Conservation (phyloP, 2,888 invertebrate species). For the Lasioglossum oenotherae region DNA sequence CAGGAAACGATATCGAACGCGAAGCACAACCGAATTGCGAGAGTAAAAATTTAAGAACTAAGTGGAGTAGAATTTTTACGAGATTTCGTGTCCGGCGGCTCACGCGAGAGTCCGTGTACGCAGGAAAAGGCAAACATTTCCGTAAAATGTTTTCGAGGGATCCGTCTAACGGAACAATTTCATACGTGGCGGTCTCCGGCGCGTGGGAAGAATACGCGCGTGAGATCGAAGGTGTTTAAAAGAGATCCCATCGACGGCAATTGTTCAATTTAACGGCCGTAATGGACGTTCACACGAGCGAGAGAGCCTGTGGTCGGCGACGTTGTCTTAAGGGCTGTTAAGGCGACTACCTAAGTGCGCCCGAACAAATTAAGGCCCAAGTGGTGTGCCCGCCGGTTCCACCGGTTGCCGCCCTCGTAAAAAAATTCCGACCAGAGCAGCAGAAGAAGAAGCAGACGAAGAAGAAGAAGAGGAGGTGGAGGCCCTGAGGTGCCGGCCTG, state of each 20-base stretch:
- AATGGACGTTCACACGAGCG: constrained; percentile 68
- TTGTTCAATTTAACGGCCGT: constrained; percentile 79
- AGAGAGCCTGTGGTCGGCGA: constrained; percentile 35
- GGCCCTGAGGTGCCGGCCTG: background rate
- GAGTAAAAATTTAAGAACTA: background rate
- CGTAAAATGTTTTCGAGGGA: constrained; percentile 3
- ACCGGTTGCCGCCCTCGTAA: constrained; percentile 47
- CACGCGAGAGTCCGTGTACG: constrained; percentile 2
- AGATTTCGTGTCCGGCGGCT: background rate
- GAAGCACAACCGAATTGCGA: background rate
- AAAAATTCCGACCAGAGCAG: constrained; percentile 15
- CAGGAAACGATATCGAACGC: too few relatives aligned
- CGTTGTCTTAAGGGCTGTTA: constrained; percentile 72
- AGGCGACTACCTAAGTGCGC: constrained; percentile 62
- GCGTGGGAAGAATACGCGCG: constrained; percentile 75
- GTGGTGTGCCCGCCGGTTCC: constrained; percentile 39
- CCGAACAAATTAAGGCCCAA: constrained; percentile 63
- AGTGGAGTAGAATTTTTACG: background rate
- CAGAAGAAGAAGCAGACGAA: background rate
- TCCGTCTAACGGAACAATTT: constrained; percentile 23
- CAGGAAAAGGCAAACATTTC: constrained; percentile 11
- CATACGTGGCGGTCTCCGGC: constrained; percentile 31
- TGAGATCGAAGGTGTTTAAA: constrained; percentile 74
- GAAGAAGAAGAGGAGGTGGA: background rate
- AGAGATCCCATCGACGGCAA: constrained; percentile 75